Evolutionary conservation across 2,888 invertebrate genomes (phyloP).

Genomic region (Litoditis marina): DNA sequence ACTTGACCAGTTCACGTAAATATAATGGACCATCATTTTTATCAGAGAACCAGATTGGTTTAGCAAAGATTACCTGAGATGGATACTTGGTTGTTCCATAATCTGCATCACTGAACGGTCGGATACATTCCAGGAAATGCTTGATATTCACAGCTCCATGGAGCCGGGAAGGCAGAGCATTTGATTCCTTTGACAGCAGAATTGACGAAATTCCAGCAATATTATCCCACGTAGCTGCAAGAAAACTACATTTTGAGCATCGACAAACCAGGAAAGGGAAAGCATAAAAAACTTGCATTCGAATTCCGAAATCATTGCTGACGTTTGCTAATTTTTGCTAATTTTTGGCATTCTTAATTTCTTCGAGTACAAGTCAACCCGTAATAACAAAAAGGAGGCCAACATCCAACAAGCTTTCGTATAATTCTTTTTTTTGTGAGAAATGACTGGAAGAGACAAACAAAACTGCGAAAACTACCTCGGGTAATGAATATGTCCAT

Average conservation of each 20-base stretch:
- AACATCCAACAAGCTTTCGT: no score
- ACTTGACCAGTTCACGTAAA: no score
- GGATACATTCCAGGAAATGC: constrained; percentile 50
- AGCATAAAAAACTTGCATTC: no score
- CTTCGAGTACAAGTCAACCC: no score
- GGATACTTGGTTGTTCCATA: constrained; percentile 47
- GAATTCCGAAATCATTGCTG: no score
- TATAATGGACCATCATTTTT: no score
- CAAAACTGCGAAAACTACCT: constrained; percentile 28
- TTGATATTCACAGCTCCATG: constrained; percentile 55
- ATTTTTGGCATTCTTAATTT: no score
- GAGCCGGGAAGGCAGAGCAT: constrained; percentile 39
- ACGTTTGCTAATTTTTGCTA: no score
- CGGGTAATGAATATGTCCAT: constrained; percentile 56
- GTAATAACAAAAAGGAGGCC: no score
- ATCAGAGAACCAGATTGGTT: no score
- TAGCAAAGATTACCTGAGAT: constrained; percentile 24
- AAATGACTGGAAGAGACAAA: constrained; percentile 2
- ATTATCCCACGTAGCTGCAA: constrained; percentile 53
- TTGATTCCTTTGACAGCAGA: constrained; percentile 47
- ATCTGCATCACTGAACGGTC: constrained; percentile 57
- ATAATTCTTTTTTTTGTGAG: no score
- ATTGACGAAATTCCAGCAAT: constrained; percentile 56
- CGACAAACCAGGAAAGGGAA: background rate
- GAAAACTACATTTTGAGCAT: background rate